Evolutionary conservation across 2,888 invertebrate genomes (phyloP).

Genomic region (Ichneumon xanthorius): DNA sequence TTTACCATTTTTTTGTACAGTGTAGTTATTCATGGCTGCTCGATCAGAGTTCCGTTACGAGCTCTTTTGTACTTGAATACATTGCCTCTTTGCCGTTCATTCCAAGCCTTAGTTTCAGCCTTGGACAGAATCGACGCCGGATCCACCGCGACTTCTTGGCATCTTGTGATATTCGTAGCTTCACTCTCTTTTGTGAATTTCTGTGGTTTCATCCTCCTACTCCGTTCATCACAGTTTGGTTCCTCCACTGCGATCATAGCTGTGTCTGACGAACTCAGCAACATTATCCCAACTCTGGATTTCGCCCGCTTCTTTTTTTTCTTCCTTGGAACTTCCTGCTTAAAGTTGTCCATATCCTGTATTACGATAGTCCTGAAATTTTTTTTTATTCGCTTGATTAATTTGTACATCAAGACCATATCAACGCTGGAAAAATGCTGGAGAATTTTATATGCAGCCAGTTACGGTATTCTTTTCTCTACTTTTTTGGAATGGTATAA

Average conservation of each 20-base stretch:
- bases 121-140: slow-evolving; percentile 76
- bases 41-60: slow-evolving; percentile 73
- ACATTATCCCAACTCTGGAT: slow-evolving; percentile 72
- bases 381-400: not conserved
- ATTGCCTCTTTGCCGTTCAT: slow-evolving; percentile 71
- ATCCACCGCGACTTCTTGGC: slow-evolving; percentile 76
- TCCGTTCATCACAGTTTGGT: slow-evolving; percentile 2
- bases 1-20: not conserved
- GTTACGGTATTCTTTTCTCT: too few species aligned
- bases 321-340: slow-evolving; percentile 33
- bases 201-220: slow-evolving; percentile 3
- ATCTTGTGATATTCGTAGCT: slow-evolving; percentile 63
- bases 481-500: too few species aligned
- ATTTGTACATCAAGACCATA: too few species aligned
- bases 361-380: slow-evolving; percentile 77
- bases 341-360: slow-evolving; percentile 11
- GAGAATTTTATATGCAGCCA: too few species aligned
- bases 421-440: too few species aligned
- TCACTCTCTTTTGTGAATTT: slow-evolving; percentile 62
- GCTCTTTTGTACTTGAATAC: slow-evolving; percentile 78
- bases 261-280: slow-evolving; percentile 72
- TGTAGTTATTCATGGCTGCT: slow-evolving; percentile 63
- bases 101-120: slow-evolving; percentile 76
- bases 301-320: slow-evolving; percentile 19
- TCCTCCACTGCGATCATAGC: slow-evolving; percentile 65